Evolutionary conservation across 2,113 vertebrate genomes (phyloP).

Genomic region (Globicephala melas): DNA sequence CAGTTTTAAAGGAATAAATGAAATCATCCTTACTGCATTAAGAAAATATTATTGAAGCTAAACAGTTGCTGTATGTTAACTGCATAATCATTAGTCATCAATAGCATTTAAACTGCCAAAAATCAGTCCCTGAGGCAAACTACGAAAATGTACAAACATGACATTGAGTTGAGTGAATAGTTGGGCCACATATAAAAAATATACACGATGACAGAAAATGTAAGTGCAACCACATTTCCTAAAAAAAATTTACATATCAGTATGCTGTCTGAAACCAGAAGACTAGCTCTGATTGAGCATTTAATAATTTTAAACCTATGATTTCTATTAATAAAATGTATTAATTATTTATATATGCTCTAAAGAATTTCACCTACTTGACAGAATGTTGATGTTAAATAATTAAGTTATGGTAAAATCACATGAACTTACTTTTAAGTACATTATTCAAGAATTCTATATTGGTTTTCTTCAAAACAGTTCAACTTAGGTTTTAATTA

Average conservation of each 20-base stretch:
- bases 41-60: background rate
- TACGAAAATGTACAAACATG: background rate
- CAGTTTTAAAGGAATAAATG: background rate
- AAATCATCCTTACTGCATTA: background rate
- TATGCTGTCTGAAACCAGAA: constrained; percentile 27
- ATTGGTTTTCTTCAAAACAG: constrained; percentile 22
- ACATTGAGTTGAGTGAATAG: background rate
- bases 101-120: background rate
- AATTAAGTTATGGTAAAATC: constrained; percentile 18
- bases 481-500: constrained; percentile 38
- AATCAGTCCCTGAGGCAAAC: background rate
- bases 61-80: background rate
- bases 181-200: background rate
- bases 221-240: background rate
- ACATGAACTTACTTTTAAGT: constrained; percentile 24
- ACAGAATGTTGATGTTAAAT: constrained; percentile 38
- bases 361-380: constrained; percentile 35
- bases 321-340: constrained; percentile 25
- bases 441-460: constrained; percentile 22
- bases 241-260: background rate
- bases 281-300: background rate
- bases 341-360: constrained; percentile 19
- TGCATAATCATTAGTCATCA: background rate
- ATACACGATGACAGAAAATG: background rate
- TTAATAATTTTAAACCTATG: constrained; percentile 34